These are phyloP conservation scores for Wasmannia auropunctata DNA, from an alignment of 1,140 invertebrate genomes.

Conservation along the genomic window DNA sequence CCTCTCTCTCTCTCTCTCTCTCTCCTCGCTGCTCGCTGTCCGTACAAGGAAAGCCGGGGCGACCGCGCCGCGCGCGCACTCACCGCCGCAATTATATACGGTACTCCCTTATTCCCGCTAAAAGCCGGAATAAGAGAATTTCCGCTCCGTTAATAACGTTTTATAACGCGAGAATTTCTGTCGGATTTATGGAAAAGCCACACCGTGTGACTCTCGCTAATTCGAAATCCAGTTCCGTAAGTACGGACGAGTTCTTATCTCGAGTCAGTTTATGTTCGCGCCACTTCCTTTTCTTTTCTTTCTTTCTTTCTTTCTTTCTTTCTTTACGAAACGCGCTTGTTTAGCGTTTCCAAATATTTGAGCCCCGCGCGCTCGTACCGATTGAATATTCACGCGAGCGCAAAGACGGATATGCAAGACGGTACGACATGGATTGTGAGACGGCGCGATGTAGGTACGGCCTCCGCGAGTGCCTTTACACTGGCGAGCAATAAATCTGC, in stretches of 20 bases:
- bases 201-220: neutral
- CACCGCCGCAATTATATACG: slow-evolving; percentile 40
- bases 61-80: no score
- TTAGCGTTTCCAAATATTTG: slow-evolving; percentile 21
- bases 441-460: slow-evolving; percentile 45
- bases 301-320: neutral
- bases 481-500: slow-evolving; percentile 67
- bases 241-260: neutral
- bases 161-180: slow-evolving; percentile 10
- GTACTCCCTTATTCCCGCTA: slow-evolving; percentile 29
- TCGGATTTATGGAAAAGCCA: neutral
- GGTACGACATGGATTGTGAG: slow-evolving; percentile 48
- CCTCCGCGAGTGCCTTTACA: slow-evolving; percentile 62
- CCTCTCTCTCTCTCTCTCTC: slow-evolving; percentile 57
- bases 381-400: slow-evolving; percentile 51
- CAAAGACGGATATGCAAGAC: slow-evolving; percentile 26
- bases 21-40: slow-evolving; percentile 48
- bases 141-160: slow-evolving; percentile 23
- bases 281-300: neutral
- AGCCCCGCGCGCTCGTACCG: neutral
- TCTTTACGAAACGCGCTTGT: neutral
- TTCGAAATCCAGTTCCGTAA: neutral
- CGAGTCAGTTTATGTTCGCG: neutral
- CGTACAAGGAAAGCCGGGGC: no score
- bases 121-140: slow-evolving; percentile 27